Percentiles rank a stretch among this genome's conserved stretches.
phyloP scores from a whole-genome alignment of 1,140 invertebrate genomes.

The Aphaenogaster ashmeadi region DNA sequence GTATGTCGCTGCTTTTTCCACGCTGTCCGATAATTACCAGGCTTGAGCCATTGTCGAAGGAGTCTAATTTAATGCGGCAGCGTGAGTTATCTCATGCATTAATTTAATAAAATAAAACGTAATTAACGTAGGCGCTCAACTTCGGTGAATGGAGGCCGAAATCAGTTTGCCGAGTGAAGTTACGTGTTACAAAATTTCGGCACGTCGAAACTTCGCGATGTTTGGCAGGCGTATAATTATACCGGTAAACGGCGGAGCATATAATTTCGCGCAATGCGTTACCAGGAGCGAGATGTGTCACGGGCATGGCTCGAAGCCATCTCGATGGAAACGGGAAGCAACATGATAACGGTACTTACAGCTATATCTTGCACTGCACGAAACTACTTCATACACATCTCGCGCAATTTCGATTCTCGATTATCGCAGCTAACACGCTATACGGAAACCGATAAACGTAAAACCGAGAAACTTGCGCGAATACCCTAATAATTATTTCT shows the following conservation, averaged over 20 bases:
- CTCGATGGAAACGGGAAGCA: conserved; percentile 58
- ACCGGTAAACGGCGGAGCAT: conserved; percentile 53
- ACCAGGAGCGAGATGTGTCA: conserved; percentile 60
- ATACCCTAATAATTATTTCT: not conserved
- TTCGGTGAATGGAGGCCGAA: conserved; percentile 50
- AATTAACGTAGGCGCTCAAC: conserved; percentile 53
- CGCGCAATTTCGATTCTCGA: conserved; percentile 64
- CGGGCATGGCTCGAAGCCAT: conserved; percentile 49
- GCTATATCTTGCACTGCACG: conserved; percentile 54
- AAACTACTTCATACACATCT: conserved; percentile 53
- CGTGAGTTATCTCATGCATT: conserved; percentile 22
- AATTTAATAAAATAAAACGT: conserved; percentile 48
- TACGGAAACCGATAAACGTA: conserved; percentile 22
- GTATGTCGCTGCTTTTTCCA: not conserved
- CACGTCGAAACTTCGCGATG: conserved; percentile 62
- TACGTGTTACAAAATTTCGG: conserved; percentile 62
- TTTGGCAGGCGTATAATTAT: conserved; percentile 63
- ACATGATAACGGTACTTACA: conserved; percentile 68
- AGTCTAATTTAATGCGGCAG: conserved; percentile 39
- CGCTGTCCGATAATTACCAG: conserved; percentile 24
- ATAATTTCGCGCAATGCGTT: conserved; percentile 61
- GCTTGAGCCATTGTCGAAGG: conserved; percentile 33
- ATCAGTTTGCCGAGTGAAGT: conserved; percentile 51
- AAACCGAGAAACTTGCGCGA: not conserved
- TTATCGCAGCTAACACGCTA: conserved; percentile 17